Conservation (phyloP, 2,113 vertebrate species). For the Crotalus helleri region DNA sequence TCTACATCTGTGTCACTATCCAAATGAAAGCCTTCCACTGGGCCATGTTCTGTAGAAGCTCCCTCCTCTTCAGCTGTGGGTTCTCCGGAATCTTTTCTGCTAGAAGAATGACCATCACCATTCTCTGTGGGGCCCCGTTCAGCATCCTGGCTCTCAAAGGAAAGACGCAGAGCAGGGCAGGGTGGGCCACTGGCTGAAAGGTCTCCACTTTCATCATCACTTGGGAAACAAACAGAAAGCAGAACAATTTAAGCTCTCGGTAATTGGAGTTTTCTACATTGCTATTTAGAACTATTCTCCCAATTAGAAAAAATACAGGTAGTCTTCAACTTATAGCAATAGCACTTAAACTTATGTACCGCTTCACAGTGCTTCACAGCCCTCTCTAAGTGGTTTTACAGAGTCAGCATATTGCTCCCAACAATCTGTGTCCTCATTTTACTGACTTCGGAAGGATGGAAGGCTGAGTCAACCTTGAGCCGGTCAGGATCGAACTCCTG, state of each 20-base stretch:
- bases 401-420: too few species aligned
- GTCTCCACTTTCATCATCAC: not conserved
- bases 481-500: too few species aligned
- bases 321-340: not conserved
- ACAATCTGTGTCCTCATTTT: too few species aligned
- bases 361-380: not conserved
- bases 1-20: slow-evolving; percentile 57
- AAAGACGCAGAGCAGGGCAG: not conserved
- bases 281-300: not conserved
- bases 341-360: not conserved
- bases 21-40: slow-evolving; percentile 24
- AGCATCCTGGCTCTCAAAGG: not conserved
- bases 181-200: not conserved
- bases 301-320: not conserved
- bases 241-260: not conserved
- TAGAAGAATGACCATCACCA: not conserved
- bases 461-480: too few species aligned
- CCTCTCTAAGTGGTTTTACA: too few species aligned
- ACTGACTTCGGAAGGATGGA: too few species aligned
- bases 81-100: not conserved
- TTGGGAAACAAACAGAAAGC: not conserved
- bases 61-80: not conserved
- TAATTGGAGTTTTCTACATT: too few species aligned
- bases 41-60: not conserved
- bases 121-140: not conserved